Percentiles rank a stretch among this genome's conserved stretches.
These are phyloP conservation scores for Diceros bicornis DNA, from an alignment of 2,797 vertebrate species.

Conservation along the genomic window DNA sequence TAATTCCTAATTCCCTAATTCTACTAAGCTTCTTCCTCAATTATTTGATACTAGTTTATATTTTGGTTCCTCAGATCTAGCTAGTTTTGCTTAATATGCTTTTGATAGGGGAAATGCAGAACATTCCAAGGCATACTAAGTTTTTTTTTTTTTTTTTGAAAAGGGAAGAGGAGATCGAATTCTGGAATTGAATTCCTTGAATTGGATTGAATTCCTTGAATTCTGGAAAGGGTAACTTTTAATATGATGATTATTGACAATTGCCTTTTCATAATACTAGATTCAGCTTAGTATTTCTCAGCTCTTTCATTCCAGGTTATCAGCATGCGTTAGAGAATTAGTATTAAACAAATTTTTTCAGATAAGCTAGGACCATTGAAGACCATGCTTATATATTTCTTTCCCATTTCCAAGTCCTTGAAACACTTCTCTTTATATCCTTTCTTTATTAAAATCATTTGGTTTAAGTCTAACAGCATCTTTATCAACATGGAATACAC, in stretches of 20 bases:
- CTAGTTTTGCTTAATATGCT: neutral
- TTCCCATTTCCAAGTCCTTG: neutral
- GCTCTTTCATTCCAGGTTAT: neutral
- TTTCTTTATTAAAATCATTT: conserved; percentile 1
- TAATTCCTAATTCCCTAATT: neutral
- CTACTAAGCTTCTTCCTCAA: neutral
- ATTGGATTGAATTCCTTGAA: neutral
- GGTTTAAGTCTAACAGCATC: neutral
- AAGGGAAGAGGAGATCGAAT: neutral
- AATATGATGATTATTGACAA: neutral
- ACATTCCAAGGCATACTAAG: neutral
- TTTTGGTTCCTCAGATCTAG: neutral
- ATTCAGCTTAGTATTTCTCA: conserved; percentile 8
- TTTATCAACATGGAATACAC: neutral
- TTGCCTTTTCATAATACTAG: neutral
- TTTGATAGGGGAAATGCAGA: neutral
- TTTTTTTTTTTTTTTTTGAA: neutral
- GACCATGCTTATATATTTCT: neutral
- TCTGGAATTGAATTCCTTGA: neutral
- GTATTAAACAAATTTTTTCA: neutral
- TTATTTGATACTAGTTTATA: conserved; percentile 7
- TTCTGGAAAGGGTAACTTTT: neutral
- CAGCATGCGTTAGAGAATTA: neutral
- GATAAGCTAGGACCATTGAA: neutral
- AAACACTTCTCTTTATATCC: neutral